phyloP scores from a whole-genome alignment of 2,888 invertebrate genomes.

The Dryobota labecula region DNA sequence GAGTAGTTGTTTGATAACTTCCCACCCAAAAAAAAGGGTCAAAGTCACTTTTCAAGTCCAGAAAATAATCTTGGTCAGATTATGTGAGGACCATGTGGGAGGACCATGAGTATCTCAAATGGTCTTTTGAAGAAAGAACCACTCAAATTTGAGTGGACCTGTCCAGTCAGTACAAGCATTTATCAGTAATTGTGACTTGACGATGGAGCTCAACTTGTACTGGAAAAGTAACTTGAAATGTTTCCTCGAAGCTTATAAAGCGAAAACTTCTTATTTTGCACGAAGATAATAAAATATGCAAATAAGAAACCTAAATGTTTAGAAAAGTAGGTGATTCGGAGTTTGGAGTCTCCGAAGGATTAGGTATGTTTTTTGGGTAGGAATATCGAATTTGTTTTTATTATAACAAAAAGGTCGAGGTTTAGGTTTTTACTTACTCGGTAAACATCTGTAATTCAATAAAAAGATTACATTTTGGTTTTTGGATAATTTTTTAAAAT shows the following conservation, averaged over 20 bases:
- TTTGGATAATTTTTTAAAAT: too few species aligned
- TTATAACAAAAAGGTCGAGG: background rate
- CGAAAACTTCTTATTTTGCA: conserved; percentile 34
- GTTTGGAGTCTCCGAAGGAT: conserved; percentile 28
- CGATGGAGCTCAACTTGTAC: background rate
- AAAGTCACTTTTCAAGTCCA: too few species aligned
- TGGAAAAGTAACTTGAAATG: background rate
- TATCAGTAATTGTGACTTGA: background rate
- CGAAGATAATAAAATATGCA: conserved; percentile 53
- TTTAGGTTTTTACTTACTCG: background rate
- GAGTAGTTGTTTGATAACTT: too few species aligned
- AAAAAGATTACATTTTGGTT: background rate
- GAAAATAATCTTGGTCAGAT: too few species aligned
- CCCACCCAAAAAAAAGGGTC: too few species aligned
- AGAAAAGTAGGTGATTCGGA: conserved; percentile 25
- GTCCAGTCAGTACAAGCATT: background rate
- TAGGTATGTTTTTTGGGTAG: background rate
- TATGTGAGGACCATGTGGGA: too few species aligned
- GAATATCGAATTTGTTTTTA: conserved; percentile 12
- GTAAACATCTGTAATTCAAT: background rate
- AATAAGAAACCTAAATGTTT: conserved; percentile 29
- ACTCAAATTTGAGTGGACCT: too few species aligned
- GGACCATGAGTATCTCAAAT: too few species aligned
- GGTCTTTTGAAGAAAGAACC: too few species aligned
- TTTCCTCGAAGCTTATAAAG: conserved; percentile 11